These are phyloP conservation scores for Colistium nudipinnis DNA, from an alignment of 2,113 vertebrate species.

Conservation along the genomic window DNA sequence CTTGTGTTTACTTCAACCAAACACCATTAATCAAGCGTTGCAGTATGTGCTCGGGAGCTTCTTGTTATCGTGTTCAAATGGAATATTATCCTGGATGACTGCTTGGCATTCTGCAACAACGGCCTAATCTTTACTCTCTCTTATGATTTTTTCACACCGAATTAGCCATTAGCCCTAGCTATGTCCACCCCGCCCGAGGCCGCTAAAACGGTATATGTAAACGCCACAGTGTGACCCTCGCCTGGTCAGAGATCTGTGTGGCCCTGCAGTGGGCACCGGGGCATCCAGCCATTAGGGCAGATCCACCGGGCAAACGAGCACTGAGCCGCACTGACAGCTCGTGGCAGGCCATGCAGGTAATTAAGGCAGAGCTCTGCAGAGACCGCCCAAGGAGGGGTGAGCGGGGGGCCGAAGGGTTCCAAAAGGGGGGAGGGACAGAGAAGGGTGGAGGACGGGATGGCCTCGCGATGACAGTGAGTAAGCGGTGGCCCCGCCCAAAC, in stretches of 20 bases:
- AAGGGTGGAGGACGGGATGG: slow-evolving; percentile 60
- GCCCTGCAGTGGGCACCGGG: slow-evolving; percentile 43
- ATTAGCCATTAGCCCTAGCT: slow-evolving; percentile 46
- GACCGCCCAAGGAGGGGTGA: slow-evolving; percentile 54
- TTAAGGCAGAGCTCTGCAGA: slow-evolving; percentile 77
- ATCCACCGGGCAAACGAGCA: slow-evolving; percentile 62
- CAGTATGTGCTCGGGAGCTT: slow-evolving; percentile 13
- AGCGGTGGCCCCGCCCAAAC: slow-evolving; percentile 32
- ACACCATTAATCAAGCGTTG: slow-evolving; percentile 58
- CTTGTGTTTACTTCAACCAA: slow-evolving; percentile 63
- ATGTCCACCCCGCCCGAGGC: slow-evolving; percentile 13
- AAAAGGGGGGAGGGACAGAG: slow-evolving; percentile 34
- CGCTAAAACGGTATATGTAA: slow-evolving; percentile 49
- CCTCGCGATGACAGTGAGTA: slow-evolving; percentile 67
- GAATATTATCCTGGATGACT: slow-evolving; percentile 10
- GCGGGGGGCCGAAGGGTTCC: slow-evolving; percentile 38
- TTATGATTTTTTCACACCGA: slow-evolving; percentile 45
- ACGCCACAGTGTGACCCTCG: slow-evolving; percentile 48
- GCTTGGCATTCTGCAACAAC: slow-evolving; percentile 17
- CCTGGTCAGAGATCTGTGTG: slow-evolving; percentile 51
- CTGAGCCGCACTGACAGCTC: slow-evolving; percentile 72
- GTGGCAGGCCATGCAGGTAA: slow-evolving; percentile 76
- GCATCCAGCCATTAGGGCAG: slow-evolving; percentile 63
- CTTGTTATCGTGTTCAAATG: slow-evolving; percentile 30
- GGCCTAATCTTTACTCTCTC: slow-evolving; percentile 12